Percentiles rank a stretch among this genome's conserved stretches.
These are phyloP conservation scores for Esox lucius DNA, from an alignment of 2,797 vertebrate species.

Conservation along the genomic window DNA sequence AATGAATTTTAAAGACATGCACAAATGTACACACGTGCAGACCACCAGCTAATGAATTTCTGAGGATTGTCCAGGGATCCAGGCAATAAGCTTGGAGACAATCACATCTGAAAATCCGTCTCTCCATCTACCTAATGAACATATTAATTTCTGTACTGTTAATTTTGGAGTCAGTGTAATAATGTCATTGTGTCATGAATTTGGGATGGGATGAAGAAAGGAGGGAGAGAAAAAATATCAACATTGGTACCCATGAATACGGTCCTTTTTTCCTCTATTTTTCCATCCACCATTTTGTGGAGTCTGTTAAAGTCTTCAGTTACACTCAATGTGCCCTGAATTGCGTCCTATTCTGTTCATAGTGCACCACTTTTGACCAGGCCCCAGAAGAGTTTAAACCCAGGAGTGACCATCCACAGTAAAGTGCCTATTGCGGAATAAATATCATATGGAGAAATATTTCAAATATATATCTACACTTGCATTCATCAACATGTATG, in stretches of 20 bases:
- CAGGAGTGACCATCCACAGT: too few relatives aligned
- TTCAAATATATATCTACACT: too few relatives aligned
- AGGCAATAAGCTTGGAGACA: constrained; percentile 49
- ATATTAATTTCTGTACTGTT: neutral
- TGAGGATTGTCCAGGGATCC: constrained; percentile 45
- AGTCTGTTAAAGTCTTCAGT: neutral
- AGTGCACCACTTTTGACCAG: neutral
- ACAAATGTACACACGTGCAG: too few relatives aligned
- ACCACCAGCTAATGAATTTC: constrained; percentile 41
- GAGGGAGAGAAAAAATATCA: neutral
- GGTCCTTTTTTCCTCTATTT: neutral
- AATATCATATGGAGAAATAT: too few relatives aligned
- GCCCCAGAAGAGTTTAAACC: neutral
- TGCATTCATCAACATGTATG: too few relatives aligned
- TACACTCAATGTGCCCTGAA: neutral
- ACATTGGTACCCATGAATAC: neutral
- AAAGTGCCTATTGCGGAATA: too few relatives aligned
- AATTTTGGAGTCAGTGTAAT: constrained; percentile 8
- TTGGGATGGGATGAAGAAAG: neutral
- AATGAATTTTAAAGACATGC: too few relatives aligned
- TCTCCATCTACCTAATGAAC: constrained; percentile 27
- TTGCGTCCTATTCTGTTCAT: neutral
- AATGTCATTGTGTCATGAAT: constrained; percentile 21
- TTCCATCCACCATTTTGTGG: neutral
- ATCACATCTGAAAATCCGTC: constrained; percentile 33